phyloP scores from a whole-genome alignment of 2,113 vertebrate genomes.

The Triplophysa siluroides region DNA sequence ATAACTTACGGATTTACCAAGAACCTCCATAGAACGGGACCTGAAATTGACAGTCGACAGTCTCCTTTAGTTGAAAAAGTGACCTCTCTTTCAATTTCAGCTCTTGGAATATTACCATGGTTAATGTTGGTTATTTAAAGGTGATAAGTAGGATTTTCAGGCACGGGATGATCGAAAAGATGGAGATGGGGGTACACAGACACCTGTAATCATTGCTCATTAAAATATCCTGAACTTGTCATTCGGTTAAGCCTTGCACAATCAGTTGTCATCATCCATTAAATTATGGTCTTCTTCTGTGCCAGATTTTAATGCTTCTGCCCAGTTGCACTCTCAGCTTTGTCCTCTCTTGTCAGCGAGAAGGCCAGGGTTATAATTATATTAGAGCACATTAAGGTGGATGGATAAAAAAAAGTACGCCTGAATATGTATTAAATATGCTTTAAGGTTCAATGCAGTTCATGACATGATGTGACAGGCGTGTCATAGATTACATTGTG shows the following conservation, averaged over 20 bases:
- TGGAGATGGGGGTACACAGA: slow-evolving; percentile 10
- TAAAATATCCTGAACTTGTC: slow-evolving; percentile 49
- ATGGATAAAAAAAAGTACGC: slow-evolving; percentile 12
- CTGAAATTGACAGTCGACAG: slow-evolving; percentile 3
- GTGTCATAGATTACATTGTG: background rate
- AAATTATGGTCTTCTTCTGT: slow-evolving; percentile 45
- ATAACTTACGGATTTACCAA: slow-evolving; percentile 32
- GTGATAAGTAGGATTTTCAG: slow-evolving; percentile 35
- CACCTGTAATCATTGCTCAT: slow-evolving; percentile 52
- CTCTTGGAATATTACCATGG: slow-evolving; percentile 1
- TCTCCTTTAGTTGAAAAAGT: slow-evolving; percentile 9
- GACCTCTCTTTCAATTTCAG: slow-evolving; percentile 6
- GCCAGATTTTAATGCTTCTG: slow-evolving; percentile 42
- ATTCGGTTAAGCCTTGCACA: slow-evolving; percentile 30
- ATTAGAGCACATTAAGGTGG: slow-evolving; percentile 44
- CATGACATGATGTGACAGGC: slow-evolving; percentile 12
- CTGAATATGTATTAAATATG: slow-evolving; percentile 34
- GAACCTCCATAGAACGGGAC: background rate
- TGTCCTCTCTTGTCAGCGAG: slow-evolving; percentile 48
- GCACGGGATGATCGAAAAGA: slow-evolving; percentile 18
- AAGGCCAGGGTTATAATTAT: slow-evolving; percentile 51
- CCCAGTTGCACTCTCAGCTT: slow-evolving; percentile 37
- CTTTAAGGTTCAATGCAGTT: slow-evolving; percentile 2
- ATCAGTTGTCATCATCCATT: slow-evolving; percentile 51
- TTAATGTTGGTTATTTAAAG: background rate